Evolutionary conservation across 2,888 invertebrate species (phyloP), one percentile per base, ranked within the genome.

Genomic region (Cerastoderma edule): DNA sequence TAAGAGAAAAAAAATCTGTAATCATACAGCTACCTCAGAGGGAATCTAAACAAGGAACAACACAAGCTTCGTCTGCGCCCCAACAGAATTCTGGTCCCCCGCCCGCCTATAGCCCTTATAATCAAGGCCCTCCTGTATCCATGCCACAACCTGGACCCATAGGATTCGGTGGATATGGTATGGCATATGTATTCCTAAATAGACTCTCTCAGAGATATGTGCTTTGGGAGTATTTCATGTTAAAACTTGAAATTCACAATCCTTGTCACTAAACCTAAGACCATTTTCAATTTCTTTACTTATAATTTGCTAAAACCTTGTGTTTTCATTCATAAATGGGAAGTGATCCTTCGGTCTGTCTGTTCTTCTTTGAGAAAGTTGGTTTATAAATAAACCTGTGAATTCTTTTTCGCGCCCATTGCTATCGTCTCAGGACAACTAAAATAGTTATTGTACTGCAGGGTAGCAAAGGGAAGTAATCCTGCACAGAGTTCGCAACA

Each of bases 71-170:
- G 35, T 22, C 53, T 27, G 67, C 67, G 0, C 22, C 35, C 8
- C 65, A 46, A 27, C 65, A 65, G 44, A 32, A 39, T 5, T 2
- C 10, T 8, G 65, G 39, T 35, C 48, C 65, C 24, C 65, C 67
- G 10, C 54, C 67, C 22, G 22, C 50, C 5, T 54, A 35, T 16
- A 60, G 74, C 16, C 66, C 74, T n/a, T 74, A 76, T 24, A 50
- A 57, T 22, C 67, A 72, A 10, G 39, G 5, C 6, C 27, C 70
- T 63, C 65, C 68, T 13, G 78, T 75, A 24, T 57, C 71, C 10
- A 74, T 75, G 74, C 78, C 78, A n/a, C 77, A 80, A 28, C 83
- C 78, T 13, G 22, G 50, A 13, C 44, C 66, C 22, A 60, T 76
- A 53, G 74, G 83, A 22, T 83, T 78, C 50, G 78, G 64, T 33